A percentile compares a stretch with the other conserved stretches of the same genome.
Conservation (phyloP, 2,113 vertebrate species). For the Hydrochoerus hydrochaeris region DNA sequence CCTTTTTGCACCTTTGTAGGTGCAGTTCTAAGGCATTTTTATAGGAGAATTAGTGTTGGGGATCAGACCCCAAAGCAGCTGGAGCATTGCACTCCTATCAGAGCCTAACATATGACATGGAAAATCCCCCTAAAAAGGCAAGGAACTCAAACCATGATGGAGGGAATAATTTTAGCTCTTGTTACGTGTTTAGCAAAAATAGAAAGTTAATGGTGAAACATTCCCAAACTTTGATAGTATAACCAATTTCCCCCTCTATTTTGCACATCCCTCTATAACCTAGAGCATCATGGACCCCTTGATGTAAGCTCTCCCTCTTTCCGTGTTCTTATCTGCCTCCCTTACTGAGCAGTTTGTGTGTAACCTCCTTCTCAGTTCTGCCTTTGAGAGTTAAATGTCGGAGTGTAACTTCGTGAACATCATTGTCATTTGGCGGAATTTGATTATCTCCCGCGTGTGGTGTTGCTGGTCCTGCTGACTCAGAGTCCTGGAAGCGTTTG, state of each 20-base stretch:
- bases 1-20: not conserved
- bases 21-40: not conserved
- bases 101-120: not conserved
- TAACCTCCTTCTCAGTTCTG: not conserved
- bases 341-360: not conserved
- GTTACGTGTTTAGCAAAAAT: not conserved
- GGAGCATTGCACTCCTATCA: not conserved
- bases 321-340: not conserved
- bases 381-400: not conserved
- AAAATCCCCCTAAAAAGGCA: not conserved
- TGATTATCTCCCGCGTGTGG: not conserved
- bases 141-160: not conserved
- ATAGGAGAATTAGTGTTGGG: not conserved
- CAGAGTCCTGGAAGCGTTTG: not conserved
- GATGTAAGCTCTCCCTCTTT: not conserved
- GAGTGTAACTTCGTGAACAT: not conserved
- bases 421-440: not conserved
- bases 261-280: not conserved
- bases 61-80: not conserved
- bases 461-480: not conserved
- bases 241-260: not conserved
- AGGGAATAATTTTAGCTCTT: constrained; percentile 17
- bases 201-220: not conserved
- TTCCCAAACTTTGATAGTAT: not conserved
- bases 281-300: not conserved